Base-by-base conservation (phyloP, 2,888 invertebrate species). In the Aspidiotus rigidus region DNA sequence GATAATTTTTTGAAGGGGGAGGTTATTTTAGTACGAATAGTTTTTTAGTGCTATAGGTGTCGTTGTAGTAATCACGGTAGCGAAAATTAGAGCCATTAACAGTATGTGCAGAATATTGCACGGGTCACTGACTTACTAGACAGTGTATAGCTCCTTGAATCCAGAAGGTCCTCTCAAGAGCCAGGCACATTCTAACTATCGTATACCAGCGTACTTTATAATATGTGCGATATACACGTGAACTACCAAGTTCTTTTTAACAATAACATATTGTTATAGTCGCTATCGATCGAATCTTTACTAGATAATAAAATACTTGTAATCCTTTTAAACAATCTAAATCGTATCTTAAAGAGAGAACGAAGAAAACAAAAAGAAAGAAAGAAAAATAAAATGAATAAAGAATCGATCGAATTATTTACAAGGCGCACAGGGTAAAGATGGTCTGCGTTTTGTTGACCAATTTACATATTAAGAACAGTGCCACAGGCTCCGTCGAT, bases 221-320 rank as follows among this genome's bases (percentile, higher is more conserved):
- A 1, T 28, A 28, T 28, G 28, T 28, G 5, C 28, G 5, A 28
- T 28, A 16, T 56, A 56, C 17, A 16, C 15, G 16, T 56, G 16
- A 56, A 56, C 16, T 15, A 16, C 56, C 13, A 13, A 13, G 56
- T 56, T 56, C 49, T 11, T 56, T 57, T 56, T 57, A 66, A 62
- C 62, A 62, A 66, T 66, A 66, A 66, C 66, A 66, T 66, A 66
- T 66, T 66, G 66, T 66, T 66, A 66, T 28, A 40, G 44, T 66
- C 17, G 56, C 59, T 66, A 66, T 66, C 66, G 56, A 66, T 66
- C 66, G 66, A 41, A 66, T 66, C 66, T 66, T 57, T 57, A 66
- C 66, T 59, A 66, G 66, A 66, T 66, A 66, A 66, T 66, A 66
- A 66, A 66, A 66, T 66, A 66, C 66, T 57, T 57, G 62, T 62